phyloP scores from a whole-genome alignment of 2,113 vertebrate genomes.

The Peromyscus maniculatus region DNA sequence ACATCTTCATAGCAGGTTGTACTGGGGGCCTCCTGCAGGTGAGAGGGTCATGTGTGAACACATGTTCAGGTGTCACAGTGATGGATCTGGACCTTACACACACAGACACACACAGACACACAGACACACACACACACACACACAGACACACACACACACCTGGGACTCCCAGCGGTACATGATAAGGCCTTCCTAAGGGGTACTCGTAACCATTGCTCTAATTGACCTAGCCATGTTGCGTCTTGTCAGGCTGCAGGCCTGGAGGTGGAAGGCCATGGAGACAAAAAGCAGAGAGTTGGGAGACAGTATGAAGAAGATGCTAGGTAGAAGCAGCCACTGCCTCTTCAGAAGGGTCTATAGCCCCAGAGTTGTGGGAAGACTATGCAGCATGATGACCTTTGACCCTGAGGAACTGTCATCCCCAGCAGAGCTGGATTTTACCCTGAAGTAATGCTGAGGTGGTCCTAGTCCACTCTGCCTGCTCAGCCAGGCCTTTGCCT shows the following conservation, averaged over 20 bases:
- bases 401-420: background rate
- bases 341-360: background rate
- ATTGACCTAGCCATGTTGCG: background rate
- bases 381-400: background rate
- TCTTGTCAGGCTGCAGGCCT: background rate
- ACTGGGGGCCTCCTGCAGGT: slow-evolving; percentile 88
- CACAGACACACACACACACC: background rate
- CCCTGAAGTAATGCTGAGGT: rapidly evolving
- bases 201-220: background rate
- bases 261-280: background rate
- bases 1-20: slow-evolving; percentile 88
- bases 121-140: background rate
- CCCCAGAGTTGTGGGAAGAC: background rate
- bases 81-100: too few relatives aligned
- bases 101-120: too few relatives aligned
- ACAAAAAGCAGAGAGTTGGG: background rate
- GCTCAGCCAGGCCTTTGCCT: background rate
- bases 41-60: background rate
- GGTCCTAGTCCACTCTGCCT: background rate
- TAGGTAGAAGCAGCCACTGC: background rate
- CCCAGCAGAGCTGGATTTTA: background rate
- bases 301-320: rapidly evolving
- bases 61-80: background rate
- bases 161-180: background rate
- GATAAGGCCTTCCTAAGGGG: background rate